Base-by-base conservation (phyloP, 2,113 vertebrate genomes). In the Peromyscus leucopus region DNA sequence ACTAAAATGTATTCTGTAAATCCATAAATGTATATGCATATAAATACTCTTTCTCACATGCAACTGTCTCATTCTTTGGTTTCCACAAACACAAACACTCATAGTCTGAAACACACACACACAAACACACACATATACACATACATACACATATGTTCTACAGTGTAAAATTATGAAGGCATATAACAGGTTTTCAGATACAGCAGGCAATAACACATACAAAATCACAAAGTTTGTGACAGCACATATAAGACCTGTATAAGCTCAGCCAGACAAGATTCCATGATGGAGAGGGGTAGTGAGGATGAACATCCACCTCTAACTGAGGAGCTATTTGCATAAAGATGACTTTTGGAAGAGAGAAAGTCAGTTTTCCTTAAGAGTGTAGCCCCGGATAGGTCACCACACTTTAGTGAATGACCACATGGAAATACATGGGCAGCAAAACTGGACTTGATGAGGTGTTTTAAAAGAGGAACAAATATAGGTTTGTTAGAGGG, bases 1-100 rank as follows among this genome's bases (percentile, higher is more conserved):
- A 93, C 17, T 93, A 85, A 82, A 93, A 83, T 78, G 48, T 93
- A 85, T 57, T 48, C 16, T 46, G 4, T 1, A n/a, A 80, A 59
- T 59, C 16, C 13, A 59, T 15, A 59, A 17, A 17, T 59, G 57
- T 59, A 59, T 17, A 59, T 59, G 57, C 4, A 59, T 59, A 59
- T 59, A 59, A 59, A 95, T 90, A 67, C 7, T 31, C 21, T 59
- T 59, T 76, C 3, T 59, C 15, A 28, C 26, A 42, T 6, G 39
- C 55, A 71, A n/a, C 15, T 36, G 42, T 89, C 31, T 71, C 28
- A 13, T 83, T 83, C 10, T 61, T 31, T 17, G 2, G 42, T 10
- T 21, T 11, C 33, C 33, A 61, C 46, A 71, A 12, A 78, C 31
- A 85, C 33, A 89, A 63, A 24, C 61, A 65, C 63, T 65, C 15